Evolutionary conservation across 2,113 vertebrate species (phyloP).

Genomic region (Myotis yumanensis): DNA sequence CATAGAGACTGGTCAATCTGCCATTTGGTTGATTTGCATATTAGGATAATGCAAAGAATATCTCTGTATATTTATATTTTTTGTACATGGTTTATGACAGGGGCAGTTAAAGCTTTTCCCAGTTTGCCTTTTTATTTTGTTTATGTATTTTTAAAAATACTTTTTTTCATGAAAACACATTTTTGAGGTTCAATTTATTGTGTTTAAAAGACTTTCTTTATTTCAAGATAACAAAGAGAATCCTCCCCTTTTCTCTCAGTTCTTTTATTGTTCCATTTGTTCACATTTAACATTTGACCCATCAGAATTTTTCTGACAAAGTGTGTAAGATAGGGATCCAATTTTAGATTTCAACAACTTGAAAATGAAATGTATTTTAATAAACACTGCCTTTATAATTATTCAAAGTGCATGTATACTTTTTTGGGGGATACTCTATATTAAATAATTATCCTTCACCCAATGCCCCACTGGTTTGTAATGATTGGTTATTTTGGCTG

Average conservation of each 20-base stretch:
- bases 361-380: too few relatives aligned
- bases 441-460: neutral
- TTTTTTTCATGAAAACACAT: neutral
- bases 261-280: neutral
- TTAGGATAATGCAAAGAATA: neutral
- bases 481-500: constrained; percentile 31
- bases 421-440: neutral
- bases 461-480: neutral
- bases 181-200: neutral
- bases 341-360: neutral
- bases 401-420: too few relatives aligned
- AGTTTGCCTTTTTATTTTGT: neutral
- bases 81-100: neutral
- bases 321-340: neutral
- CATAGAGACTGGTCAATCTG: too few relatives aligned
- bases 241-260: neutral
- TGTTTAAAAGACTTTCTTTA: neutral
- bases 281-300: neutral
- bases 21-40: too few relatives aligned
- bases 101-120: neutral
- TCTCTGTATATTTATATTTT: neutral
- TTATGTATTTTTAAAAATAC: neutral
- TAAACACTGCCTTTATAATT: too few relatives aligned
- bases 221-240: neutral
- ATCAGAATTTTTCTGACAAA: neutral